phyloP scores from a whole-genome alignment of 2,888 invertebrate genomes.

The Papilio elwesi region DNA sequence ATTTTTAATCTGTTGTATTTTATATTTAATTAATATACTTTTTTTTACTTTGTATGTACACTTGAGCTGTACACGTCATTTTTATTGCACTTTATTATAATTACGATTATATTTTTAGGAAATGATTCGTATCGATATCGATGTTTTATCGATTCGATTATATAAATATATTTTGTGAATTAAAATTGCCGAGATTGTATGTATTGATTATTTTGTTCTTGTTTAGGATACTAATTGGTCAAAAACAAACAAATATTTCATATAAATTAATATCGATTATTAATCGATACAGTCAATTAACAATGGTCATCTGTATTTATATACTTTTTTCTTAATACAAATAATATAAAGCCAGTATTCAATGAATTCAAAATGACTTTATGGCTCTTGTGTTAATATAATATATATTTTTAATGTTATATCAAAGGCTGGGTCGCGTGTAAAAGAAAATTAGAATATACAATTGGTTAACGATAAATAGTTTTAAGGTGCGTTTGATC shows the following conservation, averaged over 20 bases:
- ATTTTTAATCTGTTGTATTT: conserved; percentile 46
- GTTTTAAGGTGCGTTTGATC: conserved; percentile 41
- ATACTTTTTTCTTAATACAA: background rate
- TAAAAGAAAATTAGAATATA: conserved; percentile 52
- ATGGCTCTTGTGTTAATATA: conserved; percentile 43
- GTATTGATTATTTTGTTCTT: too few species aligned
- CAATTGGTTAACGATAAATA: conserved; percentile 45
- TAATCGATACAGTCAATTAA: background rate
- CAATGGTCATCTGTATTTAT: background rate
- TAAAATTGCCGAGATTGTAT: too few species aligned
- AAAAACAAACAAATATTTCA: too few species aligned
- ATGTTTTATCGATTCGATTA: background rate
- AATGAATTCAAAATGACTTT: conserved; percentile 25
- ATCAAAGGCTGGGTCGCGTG: conserved; percentile 73
- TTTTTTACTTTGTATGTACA: conserved; percentile 38
- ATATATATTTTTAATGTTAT: conserved; percentile 41
- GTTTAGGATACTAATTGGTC: too few species aligned
- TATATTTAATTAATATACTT: conserved; percentile 39
- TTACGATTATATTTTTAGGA: background rate
- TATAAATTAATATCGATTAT: too few species aligned
- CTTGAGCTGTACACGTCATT: conserved; percentile 38
- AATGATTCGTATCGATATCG: background rate
- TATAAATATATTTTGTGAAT: too few species aligned
- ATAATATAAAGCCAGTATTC: conserved; percentile 18
- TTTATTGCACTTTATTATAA: conserved; percentile 12